Evolutionary conservation across 2,797 vertebrate genomes (phyloP), one percentile per base, ranked within the genome.

Genomic region (Anguilla pacifica): DNA sequence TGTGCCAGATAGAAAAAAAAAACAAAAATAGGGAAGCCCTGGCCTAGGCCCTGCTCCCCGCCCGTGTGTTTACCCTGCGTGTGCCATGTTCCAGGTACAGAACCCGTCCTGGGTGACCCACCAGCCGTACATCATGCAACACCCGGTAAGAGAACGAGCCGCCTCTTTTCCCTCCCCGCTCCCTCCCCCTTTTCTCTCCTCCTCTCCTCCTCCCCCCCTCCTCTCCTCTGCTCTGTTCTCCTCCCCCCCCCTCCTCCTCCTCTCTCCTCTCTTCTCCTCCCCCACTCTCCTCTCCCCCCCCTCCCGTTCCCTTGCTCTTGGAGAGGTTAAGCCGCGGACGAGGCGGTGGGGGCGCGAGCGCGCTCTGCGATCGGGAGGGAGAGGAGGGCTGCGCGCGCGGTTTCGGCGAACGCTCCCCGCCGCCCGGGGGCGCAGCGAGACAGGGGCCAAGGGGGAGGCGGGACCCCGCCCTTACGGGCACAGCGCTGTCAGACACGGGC

Each of bases 21-120:
- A 79, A 39, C 55, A 53, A 55, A 28, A 53, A 10, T 7, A n/a
- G 25, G 10, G 53, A 53, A 28, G 31, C 46, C 77, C 43, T 6
- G 25, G 49, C 46, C 25, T 51, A 49, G 22, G 39, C 43, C 28
- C 15, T 49, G 2, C 70, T 11, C 77, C 57, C 0, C 2, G 43
- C 39, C 0, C 1, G 51, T 31, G n/a, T 55, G 64, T 86, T 53
- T 39, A 22, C 83, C 1, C 59, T 88, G 82, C 87, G 46, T 91
- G 67, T 87, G 43, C 83, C 19, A 15, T 35, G 19, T 92, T 93
- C 1, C 90, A 99, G 98, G 97, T 99, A 93, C 98, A 99, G 96
- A 99, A 97, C 96, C 98, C 98, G 93, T 99, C 98, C 91, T 99
- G 98, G 98, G 97, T 99, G 97, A 97, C 97, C 88, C 98, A 99